Base-by-base conservation (phyloP, 2,888 invertebrate genomes). In the Schrankia costaestrigalis region DNA sequence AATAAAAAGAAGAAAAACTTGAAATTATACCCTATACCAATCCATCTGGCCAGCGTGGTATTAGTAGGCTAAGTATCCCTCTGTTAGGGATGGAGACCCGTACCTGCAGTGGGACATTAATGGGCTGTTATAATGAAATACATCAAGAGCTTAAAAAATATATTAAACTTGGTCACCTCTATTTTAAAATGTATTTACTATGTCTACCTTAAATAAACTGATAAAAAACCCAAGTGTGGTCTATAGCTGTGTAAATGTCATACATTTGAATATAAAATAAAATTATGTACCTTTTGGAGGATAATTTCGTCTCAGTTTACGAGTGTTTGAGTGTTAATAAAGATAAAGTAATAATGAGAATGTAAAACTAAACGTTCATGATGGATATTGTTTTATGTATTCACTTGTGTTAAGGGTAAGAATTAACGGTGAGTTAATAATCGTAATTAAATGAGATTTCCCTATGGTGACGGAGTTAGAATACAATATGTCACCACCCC, bases 281-380 rank as follows among this genome's bases (percentile, higher is more conserved):
- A 46, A 35, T 56, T 37, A 53, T 36, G 30, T 9, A 31, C 56
- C 58, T 60, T 64, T 58, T 51, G 49, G 50, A n/a, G 57, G 53
- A 63, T 56, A 63, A 66, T 73, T 70, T 69, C 40, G 53, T 56
- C 42, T 36, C 40, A 41, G 41, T 78, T 79, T 76, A 79, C 63
- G 76, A 71, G 50, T 33, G 56, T 63, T 62, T 61, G 56, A 63
- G 63, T 61, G 63, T 65, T 66, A 64, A 72, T 79, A 76, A 79
- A 79, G 69, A 73, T 76, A 69, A 70, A 31, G 38, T 41, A 68
- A 64, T 70, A 62, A 69, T 57, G 57, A 36, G 50, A 61, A 56
- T 60, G 61, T 69, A 50, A 62, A 65, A 62, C 63, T 69, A 66
- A 71, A 67, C 68, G 70, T 68, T 76, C 74, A 74, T 73, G 71